Percentiles rank a stretch among this genome's conserved stretches.
These are phyloP conservation scores for Eufriesea mexicana DNA, from an alignment of 1,140 invertebrate species.

Conservation along the genomic window DNA sequence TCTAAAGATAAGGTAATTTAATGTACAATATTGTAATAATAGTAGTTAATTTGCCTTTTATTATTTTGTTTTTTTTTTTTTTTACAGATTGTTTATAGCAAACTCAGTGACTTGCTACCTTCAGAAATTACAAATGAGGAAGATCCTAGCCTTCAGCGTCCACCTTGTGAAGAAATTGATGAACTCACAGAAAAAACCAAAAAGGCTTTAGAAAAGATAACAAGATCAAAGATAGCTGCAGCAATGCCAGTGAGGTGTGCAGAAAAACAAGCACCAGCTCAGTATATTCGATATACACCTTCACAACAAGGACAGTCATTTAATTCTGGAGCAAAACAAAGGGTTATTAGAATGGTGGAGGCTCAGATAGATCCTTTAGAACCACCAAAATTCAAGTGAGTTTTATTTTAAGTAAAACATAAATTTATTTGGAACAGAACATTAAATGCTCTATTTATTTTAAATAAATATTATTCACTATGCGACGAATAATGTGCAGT, in stretches of 20 bases:
- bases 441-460: slow-evolving; percentile 3
- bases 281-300: slow-evolving; percentile 98
- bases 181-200: slow-evolving; percentile 94
- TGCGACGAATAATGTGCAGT: slow-evolving; percentile 16
- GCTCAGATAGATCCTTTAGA: slow-evolving; percentile 99
- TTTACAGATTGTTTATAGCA: slow-evolving; percentile 95
- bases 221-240: slow-evolving; percentile 94
- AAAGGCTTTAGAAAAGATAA: slow-evolving; percentile 92
- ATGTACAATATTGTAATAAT: background rate
- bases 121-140: slow-evolving; percentile 96
- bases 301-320: slow-evolving; percentile 97
- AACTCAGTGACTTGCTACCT: slow-evolving; percentile 95
- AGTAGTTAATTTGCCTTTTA: background rate
- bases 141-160: slow-evolving; percentile 93
- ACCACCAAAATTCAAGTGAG: slow-evolving; percentile 96
- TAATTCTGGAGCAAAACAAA: slow-evolving; percentile 98
- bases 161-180: slow-evolving; percentile 91
- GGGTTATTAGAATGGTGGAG: slow-evolving; percentile 98
- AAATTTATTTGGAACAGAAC: background rate
- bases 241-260: slow-evolving; percentile 96
- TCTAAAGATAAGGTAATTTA: slow-evolving; percentile 93
- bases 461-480: background rate
- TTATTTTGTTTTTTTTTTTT: slow-evolving; percentile 34
- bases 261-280: slow-evolving; percentile 94
- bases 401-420: slow-evolving; percentile 10